These are phyloP conservation scores for Patiria pectinifera DNA, from an alignment of 53 echinoderm and acorn worm genomes.

Conservation along the genomic window DNA sequence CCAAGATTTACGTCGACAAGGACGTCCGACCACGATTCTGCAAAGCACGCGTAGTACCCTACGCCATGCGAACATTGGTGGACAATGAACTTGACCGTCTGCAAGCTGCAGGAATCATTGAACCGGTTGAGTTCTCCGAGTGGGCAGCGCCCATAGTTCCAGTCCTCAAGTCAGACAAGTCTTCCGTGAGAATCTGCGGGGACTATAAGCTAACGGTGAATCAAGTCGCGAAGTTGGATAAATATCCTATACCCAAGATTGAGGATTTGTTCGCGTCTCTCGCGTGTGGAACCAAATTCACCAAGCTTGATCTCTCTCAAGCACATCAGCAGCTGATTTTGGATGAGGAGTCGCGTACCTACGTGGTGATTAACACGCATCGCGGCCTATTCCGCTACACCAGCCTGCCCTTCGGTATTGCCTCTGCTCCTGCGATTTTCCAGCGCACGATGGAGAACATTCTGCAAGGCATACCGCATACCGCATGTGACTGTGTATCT, in stretches of 20 bases:
- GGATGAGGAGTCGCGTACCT: conserved; percentile 43
- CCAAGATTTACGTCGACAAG: conserved; percentile 42
- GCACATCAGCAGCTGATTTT: conserved; percentile 43
- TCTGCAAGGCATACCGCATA: conserved; percentile 67
- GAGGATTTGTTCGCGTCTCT: conserved; percentile 60
- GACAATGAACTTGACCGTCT: conserved; percentile 56
- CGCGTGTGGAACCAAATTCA: conserved; percentile 59
- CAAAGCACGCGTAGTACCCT: conserved; percentile 65
- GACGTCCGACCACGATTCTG: conserved; percentile 49
- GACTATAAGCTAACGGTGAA: conserved; percentile 74
- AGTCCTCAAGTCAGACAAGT: background rate
- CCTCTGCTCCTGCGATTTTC: conserved; percentile 65
- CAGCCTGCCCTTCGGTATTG: conserved; percentile 46
- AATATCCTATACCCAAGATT: conserved; percentile 65
- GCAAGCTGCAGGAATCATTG: no score
- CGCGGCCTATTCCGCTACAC: conserved; percentile 57
- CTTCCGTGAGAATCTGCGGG: conserved; percentile 52
- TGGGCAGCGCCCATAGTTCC: background rate
- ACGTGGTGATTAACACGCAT: background rate
- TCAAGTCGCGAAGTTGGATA: conserved; percentile 37
- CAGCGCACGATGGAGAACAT: conserved; percentile 59
- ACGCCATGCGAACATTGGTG: conserved; percentile 53
- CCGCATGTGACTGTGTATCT: conserved; percentile 61
- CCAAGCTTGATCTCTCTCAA: conserved; percentile 69
- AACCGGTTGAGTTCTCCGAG: background rate